Evolutionary conservation across 2,113 vertebrate genomes (phyloP).

Genomic region (Eulemur macaco): DNA sequence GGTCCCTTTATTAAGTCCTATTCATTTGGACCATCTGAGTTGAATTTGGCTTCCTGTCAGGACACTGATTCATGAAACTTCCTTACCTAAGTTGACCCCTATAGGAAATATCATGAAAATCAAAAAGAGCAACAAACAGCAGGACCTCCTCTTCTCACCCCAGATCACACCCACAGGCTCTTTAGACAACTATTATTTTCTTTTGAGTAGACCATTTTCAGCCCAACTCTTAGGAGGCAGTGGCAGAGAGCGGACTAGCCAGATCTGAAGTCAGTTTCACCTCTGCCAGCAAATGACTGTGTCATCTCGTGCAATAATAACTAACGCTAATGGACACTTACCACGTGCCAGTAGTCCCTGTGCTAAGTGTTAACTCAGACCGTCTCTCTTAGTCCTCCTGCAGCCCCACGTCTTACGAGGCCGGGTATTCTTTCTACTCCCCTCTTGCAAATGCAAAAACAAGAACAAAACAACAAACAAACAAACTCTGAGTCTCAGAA

Average conservation of each 20-base stretch:
- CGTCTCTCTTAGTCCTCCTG: background rate
- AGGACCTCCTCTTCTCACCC: too few relatives aligned
- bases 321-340: background rate
- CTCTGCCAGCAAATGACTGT: background rate
- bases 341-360: too few relatives aligned
- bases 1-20: background rate
- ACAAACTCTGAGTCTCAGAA: background rate
- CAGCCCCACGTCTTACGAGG: rapidly evolving
- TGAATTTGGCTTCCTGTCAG: background rate
- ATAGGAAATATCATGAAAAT: background rate
- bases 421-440: background rate
- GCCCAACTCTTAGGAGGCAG: background rate
- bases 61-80: background rate
- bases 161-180: background rate
- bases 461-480: background rate
- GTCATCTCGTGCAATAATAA: background rate
- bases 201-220: background rate
- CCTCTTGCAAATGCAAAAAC: background rate
- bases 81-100: background rate
- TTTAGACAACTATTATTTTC: background rate
- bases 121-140: background rate
- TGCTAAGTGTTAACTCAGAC: background rate
- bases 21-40: background rate
- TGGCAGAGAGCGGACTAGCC: too few relatives aligned
- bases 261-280: background rate